These are phyloP conservation scores for Amphibalanus amphitrite DNA, from an alignment of 1,140 invertebrate species.

Conservation along the genomic window DNA sequence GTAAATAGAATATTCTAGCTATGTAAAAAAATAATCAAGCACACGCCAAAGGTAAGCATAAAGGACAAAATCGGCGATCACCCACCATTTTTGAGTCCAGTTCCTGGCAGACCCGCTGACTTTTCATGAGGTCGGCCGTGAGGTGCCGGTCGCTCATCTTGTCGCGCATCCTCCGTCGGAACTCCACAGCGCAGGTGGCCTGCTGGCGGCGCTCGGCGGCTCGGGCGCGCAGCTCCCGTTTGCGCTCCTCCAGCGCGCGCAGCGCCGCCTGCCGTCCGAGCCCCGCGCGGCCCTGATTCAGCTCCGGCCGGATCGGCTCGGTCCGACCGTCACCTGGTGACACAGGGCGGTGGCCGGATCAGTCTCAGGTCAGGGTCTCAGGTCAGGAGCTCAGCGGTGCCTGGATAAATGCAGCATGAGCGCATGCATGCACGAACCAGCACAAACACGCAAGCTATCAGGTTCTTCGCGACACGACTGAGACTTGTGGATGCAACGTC, in stretches of 20 bases:
- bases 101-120: slow-evolving; percentile 55
- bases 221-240: slow-evolving; percentile 19
- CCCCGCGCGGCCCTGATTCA: slow-evolving; percentile 49
- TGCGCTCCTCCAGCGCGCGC: slow-evolving; percentile 20
- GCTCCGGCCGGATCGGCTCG: slow-evolving; percentile 51
- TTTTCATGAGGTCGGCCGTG: slow-evolving; percentile 40
- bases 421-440: too few species aligned
- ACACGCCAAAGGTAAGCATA: not conserved
- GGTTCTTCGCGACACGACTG: too few species aligned
- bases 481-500: too few species aligned
- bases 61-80: not conserved
- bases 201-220: slow-evolving; percentile 14
- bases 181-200: slow-evolving; percentile 8
- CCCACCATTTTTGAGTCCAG: slow-evolving; percentile 38
- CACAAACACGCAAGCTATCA: too few species aligned
- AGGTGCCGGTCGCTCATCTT: slow-evolving; percentile 22
- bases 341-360: too few species aligned
- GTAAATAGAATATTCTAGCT: not conserved
- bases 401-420: too few species aligned
- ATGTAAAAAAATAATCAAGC: not conserved
- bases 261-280: slow-evolving; percentile 43
- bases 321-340: slow-evolving; percentile 33
- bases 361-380: too few species aligned
- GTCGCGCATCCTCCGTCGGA: not conserved
- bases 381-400: too few species aligned